Conservation (phyloP, 92 coral and sea anemone species). For the Plumapathes pennacea region DNA sequence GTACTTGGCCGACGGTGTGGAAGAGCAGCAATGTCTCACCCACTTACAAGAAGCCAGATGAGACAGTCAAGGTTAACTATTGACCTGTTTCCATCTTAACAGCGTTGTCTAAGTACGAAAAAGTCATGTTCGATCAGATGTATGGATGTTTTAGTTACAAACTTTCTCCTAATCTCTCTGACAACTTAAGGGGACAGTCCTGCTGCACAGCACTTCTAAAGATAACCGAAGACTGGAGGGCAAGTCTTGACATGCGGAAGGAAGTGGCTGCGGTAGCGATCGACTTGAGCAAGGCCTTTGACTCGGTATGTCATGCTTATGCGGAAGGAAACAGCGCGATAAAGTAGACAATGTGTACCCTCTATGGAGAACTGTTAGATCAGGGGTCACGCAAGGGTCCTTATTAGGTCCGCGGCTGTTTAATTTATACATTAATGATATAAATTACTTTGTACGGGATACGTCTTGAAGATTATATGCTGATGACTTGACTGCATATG, state of each 20-base stretch:
- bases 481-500: too few species aligned
- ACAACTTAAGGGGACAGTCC: constrained; percentile 31
- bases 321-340: constrained; percentile 20
- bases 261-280: too few species aligned
- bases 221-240: too few species aligned
- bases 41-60: constrained; percentile 17
- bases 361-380: constrained; percentile 6
- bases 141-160: constrained; percentile 11
- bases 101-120: constrained; percentile 8
- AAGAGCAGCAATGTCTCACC: constrained; percentile 38
- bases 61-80: constrained; percentile 24
- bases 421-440: constrained; percentile 3
- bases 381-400: constrained; percentile 34
- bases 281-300: too few species aligned
- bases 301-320: too few species aligned
- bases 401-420: constrained; percentile 19
- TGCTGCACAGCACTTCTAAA: too few species aligned
- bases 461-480: too few species aligned
- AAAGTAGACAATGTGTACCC: constrained; percentile 12
- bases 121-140: constrained; percentile 41
- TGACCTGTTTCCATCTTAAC: constrained; percentile 30
- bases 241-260: too few species aligned
- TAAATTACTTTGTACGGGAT: constrained; percentile 2
- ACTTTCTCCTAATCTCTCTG: constrained; percentile 35
- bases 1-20: constrained; percentile 37